These are phyloP conservation scores for Apocheima hispidaria DNA, from an alignment of 2,888 invertebrate species.

Conservation along the genomic window DNA sequence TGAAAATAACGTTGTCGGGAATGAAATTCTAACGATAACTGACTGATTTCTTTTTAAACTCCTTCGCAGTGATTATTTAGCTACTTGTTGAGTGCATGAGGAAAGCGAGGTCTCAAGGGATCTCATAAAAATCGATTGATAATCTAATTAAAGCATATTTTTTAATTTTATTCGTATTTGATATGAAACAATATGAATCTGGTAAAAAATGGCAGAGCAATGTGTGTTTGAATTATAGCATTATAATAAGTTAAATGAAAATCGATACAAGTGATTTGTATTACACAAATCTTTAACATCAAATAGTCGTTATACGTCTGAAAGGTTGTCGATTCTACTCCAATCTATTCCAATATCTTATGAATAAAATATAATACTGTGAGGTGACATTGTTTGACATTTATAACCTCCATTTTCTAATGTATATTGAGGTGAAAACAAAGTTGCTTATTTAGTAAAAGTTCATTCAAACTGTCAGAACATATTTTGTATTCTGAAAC, in stretches of 20 bases:
- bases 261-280: not conserved
- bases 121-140: too few relatives aligned
- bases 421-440: conserved; percentile 3
- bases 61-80: too few relatives aligned
- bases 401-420: conserved; percentile 7
- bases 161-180: too few relatives aligned
- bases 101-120: too few relatives aligned
- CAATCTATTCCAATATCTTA: conserved; percentile 12
- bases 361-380: conserved; percentile 22
- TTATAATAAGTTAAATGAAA: not conserved
- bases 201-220: not conserved
- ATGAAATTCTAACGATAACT: too few relatives aligned
- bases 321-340: conserved; percentile 19
- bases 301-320: conserved; percentile 16
- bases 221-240: not conserved
- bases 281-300: conserved; percentile 8
- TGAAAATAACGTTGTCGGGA: too few relatives aligned
- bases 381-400: conserved; percentile 22
- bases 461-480: not conserved
- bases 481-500: conserved; percentile 1
- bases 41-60: too few relatives aligned
- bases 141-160: too few relatives aligned
- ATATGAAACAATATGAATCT: not conserved
- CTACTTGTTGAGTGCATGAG: too few relatives aligned
- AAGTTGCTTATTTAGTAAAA: not conserved